These are phyloP conservation scores for Acanthoscelides obtectus DNA, from an alignment of 2,888 invertebrate species.

Conservation along the genomic window DNA sequence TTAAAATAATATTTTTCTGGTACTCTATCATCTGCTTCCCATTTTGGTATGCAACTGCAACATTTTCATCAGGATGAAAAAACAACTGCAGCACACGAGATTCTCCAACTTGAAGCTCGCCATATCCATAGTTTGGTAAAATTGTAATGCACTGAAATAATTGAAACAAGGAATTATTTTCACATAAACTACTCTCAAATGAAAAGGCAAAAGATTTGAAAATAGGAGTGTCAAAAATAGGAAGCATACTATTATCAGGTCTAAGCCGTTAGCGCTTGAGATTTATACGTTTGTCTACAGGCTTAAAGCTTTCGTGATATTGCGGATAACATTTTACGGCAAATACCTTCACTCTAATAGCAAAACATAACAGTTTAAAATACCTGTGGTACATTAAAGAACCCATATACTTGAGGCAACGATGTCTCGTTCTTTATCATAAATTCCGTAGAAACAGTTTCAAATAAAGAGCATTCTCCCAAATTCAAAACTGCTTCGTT, in stretches of 20 bases:
- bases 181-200: not conserved
- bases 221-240: too few species aligned
- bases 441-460: constrained; percentile 24
- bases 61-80: constrained; percentile 17
- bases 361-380: too few species aligned
- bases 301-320: too few species aligned
- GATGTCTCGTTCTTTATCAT: constrained; percentile 20
- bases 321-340: too few species aligned
- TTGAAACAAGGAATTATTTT: not conserved
- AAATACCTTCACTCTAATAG: too few species aligned
- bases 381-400: constrained; percentile 27
- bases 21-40: constrained; percentile 7
- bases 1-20: not conserved
- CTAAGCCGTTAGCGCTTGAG: too few species aligned
- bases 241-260: too few species aligned
- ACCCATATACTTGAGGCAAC: constrained; percentile 24
- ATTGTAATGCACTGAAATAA: constrained; percentile 23
- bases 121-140: constrained; percentile 26
- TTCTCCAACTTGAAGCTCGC: constrained; percentile 20
- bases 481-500: constrained; percentile 21
- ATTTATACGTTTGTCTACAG: too few species aligned
- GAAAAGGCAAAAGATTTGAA: not conserved
- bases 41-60: not conserved
- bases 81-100: constrained; percentile 16
- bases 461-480: constrained; percentile 24